Evolutionary conservation across 2,888 invertebrate species (phyloP).

Genomic region (Amiota mariae): DNA sequence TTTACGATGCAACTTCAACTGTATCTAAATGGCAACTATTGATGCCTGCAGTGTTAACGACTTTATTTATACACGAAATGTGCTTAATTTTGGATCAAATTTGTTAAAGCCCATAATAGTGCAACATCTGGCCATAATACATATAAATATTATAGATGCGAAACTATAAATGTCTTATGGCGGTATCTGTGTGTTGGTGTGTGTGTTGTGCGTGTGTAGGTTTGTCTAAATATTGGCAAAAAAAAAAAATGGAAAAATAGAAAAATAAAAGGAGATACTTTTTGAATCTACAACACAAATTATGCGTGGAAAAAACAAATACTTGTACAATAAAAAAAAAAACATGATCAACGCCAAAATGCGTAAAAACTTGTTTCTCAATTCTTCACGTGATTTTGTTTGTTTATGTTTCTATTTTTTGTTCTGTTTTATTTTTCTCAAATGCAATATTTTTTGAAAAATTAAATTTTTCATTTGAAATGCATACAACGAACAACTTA

Average conservation of each 20-base stretch:
- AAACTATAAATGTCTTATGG: too few relatives aligned
- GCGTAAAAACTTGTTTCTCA: background rate
- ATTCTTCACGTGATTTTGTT: conserved; percentile 11
- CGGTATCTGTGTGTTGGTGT: too few relatives aligned
- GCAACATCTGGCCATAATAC: conserved; percentile 9
- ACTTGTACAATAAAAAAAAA: background rate
- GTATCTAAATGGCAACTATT: conserved; percentile 55
- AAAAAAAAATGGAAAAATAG: too few relatives aligned
- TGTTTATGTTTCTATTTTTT: too few relatives aligned
- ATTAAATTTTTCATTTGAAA: background rate
- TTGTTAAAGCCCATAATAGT: background rate
- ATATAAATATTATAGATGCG: too few relatives aligned
- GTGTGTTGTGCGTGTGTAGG: background rate
- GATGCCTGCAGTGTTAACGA: conserved; percentile 47
- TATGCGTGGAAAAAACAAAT: background rate
- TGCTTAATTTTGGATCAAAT: conserved; percentile 20
- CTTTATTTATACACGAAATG: conserved; percentile 56
- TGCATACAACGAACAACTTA: background rate
- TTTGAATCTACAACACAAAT: conserved; percentile 13
- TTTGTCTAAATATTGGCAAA: conserved; percentile 7
- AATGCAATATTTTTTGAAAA: background rate
- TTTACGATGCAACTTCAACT: background rate
- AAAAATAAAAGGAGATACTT: conserved; percentile 2
- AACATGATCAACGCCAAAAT: conserved; percentile 1
- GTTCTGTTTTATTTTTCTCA: background rate